Conservation (phyloP, 2,888 invertebrate genomes). For the Uropetala carovei region DNA sequence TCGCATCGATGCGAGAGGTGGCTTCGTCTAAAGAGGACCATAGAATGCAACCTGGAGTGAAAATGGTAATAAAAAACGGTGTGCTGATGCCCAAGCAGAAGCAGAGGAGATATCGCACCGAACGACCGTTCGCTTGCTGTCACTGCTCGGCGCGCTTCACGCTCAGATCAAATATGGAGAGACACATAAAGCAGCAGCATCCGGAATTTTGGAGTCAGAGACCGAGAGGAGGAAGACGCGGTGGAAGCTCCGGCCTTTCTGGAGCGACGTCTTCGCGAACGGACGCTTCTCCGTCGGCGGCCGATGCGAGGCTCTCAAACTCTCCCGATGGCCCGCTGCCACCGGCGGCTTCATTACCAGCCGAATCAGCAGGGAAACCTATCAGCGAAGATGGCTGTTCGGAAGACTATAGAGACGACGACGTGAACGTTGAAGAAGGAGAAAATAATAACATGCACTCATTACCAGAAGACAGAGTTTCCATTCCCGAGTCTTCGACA, state of each 20-base stretch:
- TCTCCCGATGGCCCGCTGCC: conserved; percentile 48
- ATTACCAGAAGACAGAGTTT: conserved; percentile 13
- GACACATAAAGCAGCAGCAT: conserved; percentile 96
- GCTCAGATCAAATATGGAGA: conserved; percentile 94
- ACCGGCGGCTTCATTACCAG: conserved; percentile 67
- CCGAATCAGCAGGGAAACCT: conserved; percentile 39
- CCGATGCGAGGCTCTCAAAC: conserved; percentile 60
- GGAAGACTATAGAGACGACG: conserved; percentile 41
- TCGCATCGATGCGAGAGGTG: neutral
- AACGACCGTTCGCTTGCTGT: conserved; percentile 92
- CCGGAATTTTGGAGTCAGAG: conserved; percentile 92
- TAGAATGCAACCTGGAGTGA: conserved; percentile 79
- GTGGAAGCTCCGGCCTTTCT: conserved; percentile 21
- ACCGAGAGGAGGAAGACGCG: conserved; percentile 77
- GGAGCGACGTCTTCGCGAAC: conserved; percentile 8
- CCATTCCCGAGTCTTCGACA: conserved; percentile 66
- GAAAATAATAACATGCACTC: conserved; percentile 15
- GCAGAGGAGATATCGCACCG: conserved; percentile 92
- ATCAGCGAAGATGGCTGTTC: conserved; percentile 32
- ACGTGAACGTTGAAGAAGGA: neutral
- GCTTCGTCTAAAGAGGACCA: conserved; percentile 72
- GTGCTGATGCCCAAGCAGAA: conserved; percentile 94
- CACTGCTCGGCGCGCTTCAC: conserved; percentile 95
- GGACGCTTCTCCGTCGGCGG: conserved; percentile 46
- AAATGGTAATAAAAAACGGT: conserved; percentile 94